Percentiles rank a stretch among this genome's conserved stretches.
Conservation (phyloP, 2,888 invertebrate genomes). For the Metacarcinus magister region DNA sequence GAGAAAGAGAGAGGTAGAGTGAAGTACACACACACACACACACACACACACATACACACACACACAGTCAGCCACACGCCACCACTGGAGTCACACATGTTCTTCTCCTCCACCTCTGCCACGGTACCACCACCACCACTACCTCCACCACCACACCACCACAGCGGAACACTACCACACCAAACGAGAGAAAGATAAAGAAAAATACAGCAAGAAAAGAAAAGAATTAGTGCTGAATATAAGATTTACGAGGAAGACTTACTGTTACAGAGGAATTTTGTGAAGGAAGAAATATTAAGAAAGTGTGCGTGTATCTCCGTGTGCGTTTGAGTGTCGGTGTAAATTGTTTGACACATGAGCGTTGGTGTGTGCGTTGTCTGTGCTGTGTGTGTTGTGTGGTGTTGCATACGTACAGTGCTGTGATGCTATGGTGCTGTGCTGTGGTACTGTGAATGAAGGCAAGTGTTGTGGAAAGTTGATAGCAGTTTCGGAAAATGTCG, state of each 20-base stretch:
- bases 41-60: conserved; percentile 55
- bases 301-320: neutral
- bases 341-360: neutral
- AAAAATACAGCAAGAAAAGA: neutral
- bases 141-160: neutral
- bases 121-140: neutral
- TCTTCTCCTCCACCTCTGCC: neutral
- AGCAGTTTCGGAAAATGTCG: neutral
- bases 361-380: neutral
- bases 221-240: neutral
- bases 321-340: neutral
- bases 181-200: neutral
- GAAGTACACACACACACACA: conserved; percentile 41
- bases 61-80: neutral
- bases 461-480: neutral
- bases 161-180: neutral
- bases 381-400: neutral
- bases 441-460: neutral
- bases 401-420: neutral
- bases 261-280: neutral
- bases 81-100: neutral
- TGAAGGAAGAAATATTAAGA: neutral
- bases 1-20: neutral
- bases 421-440: neutral
- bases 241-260: neutral